Base-by-base conservation (phyloP, 92 coral and sea anemone genomes). In the Heteractis magnifica region DNA sequence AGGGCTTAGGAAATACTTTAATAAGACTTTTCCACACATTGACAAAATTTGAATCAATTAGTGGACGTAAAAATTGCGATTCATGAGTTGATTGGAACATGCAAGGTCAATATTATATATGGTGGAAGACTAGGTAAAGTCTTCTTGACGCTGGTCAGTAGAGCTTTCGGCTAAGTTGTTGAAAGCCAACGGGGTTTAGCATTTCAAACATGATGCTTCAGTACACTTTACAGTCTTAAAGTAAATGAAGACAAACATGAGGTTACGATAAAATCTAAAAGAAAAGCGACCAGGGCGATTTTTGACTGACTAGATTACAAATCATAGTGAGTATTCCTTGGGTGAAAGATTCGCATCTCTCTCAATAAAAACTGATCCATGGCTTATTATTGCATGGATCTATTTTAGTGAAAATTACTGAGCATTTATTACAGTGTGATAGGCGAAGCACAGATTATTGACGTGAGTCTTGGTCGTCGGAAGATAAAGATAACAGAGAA, bases 191-290 rank as follows among this genome's bases (percentile, higher is more conserved):
- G 59, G 62, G 64, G 73, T 65, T 50, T 60, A 49, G 70, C 81
- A 83, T 83, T 83, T 86, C 74, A 77, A 80, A 51, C 76, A 79
- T 84, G 75, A 49, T 74, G 55, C 49, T 76, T 75, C 72, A 19
- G 89, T 73, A 86, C 85, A 86, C 89, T 85, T 51, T 72, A 82
- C 79, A 82, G 85, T 81, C 85, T 49, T 81, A 81, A 81, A 81
- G 85, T 65, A 81, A 71, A 71, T 81, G 77, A 85, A 77, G 80
- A 59, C 82, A 85, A 85, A 85, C 88, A 85, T 50, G 62, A 77
- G 56, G 76, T 71, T n/a, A 71, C 76, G 88, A 85, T 85, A 85
- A 60, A 72, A 85, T 85, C 88, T 65, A 59, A 76, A 85, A 68
- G 81, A 68, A 78, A 53, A 85, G 78, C 88, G 76, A 71, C 83